Conservation (phyloP, 2,113 vertebrate species). For the Urocynchramus pylzowi region DNA sequence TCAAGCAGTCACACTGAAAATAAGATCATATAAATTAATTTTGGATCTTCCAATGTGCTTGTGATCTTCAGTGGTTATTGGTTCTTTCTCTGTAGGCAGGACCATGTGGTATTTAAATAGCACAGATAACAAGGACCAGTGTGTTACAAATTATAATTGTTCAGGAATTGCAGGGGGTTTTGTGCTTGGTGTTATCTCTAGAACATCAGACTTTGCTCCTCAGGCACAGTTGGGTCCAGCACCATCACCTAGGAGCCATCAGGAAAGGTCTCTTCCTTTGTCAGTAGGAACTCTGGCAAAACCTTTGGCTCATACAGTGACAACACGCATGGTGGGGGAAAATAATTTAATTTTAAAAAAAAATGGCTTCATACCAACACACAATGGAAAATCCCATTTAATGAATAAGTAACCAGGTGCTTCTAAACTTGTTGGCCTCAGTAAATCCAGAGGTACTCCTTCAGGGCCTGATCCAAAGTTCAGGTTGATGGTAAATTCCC, state of each 20-base stretch:
- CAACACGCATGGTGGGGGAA: accelerated
- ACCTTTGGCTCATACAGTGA: neutral
- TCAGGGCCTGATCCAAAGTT: neutral
- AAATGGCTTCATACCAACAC: neutral
- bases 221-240: neutral
- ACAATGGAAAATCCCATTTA: neutral
- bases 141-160: neutral
- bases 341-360: neutral
- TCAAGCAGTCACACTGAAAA: neutral
- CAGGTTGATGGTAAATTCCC: neutral
- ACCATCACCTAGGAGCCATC: neutral
- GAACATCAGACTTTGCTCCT: neutral
- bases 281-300: neutral
- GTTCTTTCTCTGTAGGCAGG: neutral
- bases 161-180: neutral
- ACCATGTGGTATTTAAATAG: neutral
- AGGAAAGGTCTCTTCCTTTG: neutral
- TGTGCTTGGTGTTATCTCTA: neutral
- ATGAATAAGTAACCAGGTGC: neutral
- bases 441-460: neutral
- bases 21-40: neutral
- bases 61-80: neutral
- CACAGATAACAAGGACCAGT: neutral
- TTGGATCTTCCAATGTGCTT: neutral
- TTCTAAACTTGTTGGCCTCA: neutral